These are phyloP conservation scores for Anastatus disparis DNA, from an alignment of 1,140 invertebrate genomes.

Conservation along the genomic window DNA sequence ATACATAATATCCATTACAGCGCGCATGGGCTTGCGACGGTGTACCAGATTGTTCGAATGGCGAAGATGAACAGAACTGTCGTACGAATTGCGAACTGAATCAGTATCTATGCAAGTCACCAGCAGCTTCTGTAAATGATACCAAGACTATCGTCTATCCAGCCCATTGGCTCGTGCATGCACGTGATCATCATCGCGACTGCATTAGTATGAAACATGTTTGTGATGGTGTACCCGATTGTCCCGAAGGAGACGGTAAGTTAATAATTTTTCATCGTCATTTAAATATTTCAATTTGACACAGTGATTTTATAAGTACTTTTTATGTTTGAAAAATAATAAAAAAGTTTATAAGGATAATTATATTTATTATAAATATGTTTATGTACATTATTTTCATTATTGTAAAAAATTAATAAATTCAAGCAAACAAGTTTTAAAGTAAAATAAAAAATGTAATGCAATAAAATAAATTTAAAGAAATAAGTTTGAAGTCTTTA, in stretches of 20 bases:
- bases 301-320: constrained; percentile 31
- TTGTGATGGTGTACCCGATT: constrained; percentile 81
- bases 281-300: constrained; percentile 1
- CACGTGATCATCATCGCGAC: constrained; percentile 56
- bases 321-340: no score
- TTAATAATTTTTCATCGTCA: not conserved
- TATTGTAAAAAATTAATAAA: no score
- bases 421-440: no score
- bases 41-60: constrained; percentile 82
- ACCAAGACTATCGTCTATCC: constrained; percentile 54
- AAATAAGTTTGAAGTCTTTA: no score
- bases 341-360: constrained; percentile 16
- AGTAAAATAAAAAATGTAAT: no score
- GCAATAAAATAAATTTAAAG: no score
- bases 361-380: no score
- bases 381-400: no score
- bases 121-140: constrained; percentile 63
- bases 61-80: constrained; percentile 84
- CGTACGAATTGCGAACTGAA: constrained; percentile 76
- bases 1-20: constrained; percentile 55
- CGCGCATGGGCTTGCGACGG: constrained; percentile 88
- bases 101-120: constrained; percentile 74
- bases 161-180: not conserved
- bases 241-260: constrained; percentile 74
- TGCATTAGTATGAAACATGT: constrained; percentile 80